These are phyloP conservation scores for Mamestra brassicae DNA, from an alignment of 2,888 invertebrate species.

Conservation along the genomic window DNA sequence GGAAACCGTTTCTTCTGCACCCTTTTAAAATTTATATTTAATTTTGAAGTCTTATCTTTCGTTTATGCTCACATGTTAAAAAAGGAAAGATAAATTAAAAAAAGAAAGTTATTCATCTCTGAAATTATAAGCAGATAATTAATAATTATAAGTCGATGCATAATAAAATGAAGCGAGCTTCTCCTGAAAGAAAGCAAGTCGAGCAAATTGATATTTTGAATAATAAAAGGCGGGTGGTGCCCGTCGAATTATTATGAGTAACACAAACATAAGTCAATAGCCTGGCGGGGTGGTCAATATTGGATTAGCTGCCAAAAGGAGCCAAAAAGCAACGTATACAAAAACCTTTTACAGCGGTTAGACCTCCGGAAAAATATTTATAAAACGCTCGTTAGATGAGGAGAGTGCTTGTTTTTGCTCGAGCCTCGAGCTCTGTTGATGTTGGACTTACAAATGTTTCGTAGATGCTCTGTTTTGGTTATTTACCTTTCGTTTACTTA, in stretches of 20 bases:
- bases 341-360: conserved; percentile 91
- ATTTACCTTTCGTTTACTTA: not conserved
- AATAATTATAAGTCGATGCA: conserved; percentile 68
- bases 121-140: conserved; percentile 65
- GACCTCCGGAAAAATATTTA: conserved; percentile 88
- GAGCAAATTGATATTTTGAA: conserved; percentile 90
- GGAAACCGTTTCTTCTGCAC: conserved; percentile 80
- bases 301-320: conserved; percentile 91
- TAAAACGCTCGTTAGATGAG: conserved; percentile 78
- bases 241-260: conserved; percentile 88
- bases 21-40: conserved; percentile 73
- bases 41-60: conserved; percentile 56
- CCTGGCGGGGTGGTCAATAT: conserved; percentile 90
- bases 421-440: conserved; percentile 23
- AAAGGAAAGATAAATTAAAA: not conserved
- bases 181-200: conserved; percentile 83
- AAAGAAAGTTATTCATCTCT: conserved; percentile 15
- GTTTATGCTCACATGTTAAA: conserved; percentile 28
- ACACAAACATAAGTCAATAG: conserved; percentile 91
- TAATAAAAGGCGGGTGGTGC: conserved; percentile 87
- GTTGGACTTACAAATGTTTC: conserved; percentile 31
- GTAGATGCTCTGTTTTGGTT: conserved; percentile 25
- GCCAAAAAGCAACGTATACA: conserved; percentile 91
- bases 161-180: conserved; percentile 74
- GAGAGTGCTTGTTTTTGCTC: conserved; percentile 75